A percentile compares a stretch with the other conserved stretches of the same genome.
Conservation (phyloP, 2,113 vertebrate genomes). For the Colius striatus region DNA sequence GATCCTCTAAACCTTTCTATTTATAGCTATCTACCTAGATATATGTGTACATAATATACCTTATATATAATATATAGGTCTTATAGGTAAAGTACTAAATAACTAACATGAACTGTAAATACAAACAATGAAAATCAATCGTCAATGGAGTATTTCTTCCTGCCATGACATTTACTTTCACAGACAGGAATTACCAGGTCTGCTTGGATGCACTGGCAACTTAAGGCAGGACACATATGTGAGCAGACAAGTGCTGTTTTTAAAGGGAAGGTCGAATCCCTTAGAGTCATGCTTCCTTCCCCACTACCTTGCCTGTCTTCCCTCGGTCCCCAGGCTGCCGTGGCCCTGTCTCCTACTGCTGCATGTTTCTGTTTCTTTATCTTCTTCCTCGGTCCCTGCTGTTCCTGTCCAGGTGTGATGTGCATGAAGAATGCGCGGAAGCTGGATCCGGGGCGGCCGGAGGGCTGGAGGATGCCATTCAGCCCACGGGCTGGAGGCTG, state of each 20-base stretch:
- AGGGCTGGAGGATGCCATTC: slow-evolving; percentile 78
- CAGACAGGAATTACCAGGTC: neutral
- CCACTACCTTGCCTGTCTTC: neutral
- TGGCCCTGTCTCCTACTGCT: neutral
- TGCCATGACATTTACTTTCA: neutral
- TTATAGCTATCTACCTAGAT: neutral
- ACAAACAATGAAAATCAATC: neutral
- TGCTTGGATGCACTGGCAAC: neutral
- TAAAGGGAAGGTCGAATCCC: neutral
- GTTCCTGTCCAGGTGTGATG: slow-evolving; percentile 31
- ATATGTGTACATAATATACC: neutral
- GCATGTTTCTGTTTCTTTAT: neutral
- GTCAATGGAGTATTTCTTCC: neutral
- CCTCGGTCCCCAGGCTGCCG: rapidly evolving
- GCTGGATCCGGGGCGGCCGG: neutral
- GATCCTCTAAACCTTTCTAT: neutral
- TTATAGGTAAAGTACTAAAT: neutral
- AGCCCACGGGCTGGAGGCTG: slow-evolving; percentile 73
- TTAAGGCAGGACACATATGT: neutral
- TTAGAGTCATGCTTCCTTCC: neutral
- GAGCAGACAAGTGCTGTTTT: neutral
- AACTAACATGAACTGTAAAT: neutral
- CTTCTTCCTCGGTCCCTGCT: neutral
- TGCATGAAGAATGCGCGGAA: neutral
- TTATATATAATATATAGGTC: neutral